Conservation (phyloP, 2,888 invertebrate species). For the Masnerella sp. region DNA sequence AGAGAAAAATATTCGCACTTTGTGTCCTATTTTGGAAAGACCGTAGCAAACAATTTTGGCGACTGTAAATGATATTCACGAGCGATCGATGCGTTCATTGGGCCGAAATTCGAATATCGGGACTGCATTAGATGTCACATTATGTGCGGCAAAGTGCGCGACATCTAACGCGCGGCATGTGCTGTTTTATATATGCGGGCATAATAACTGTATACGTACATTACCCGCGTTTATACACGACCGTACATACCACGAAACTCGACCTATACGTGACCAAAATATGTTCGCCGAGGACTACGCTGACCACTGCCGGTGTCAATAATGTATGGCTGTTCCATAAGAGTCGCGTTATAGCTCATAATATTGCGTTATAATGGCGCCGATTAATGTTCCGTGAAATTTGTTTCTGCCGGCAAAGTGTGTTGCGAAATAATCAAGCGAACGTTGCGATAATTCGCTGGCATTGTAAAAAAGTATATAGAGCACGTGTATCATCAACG, state of each 20-base stretch:
- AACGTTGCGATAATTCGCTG: constrained; percentile 39
- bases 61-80: constrained; percentile 40
- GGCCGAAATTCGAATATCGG: constrained; percentile 40
- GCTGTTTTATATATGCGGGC: constrained; percentile 51
- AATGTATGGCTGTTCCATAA: constrained; percentile 53
- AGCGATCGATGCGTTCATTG: constrained; percentile 43
- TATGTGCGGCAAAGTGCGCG: constrained; percentile 45
- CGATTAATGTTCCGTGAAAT: constrained; percentile 55
- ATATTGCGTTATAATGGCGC: constrained; percentile 45
- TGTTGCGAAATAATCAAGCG: constrained; percentile 46
- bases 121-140: constrained; percentile 55
- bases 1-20: constrained; percentile 1
- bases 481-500: too few relatives aligned
- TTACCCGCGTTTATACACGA: constrained; percentile 42
- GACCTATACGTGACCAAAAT: constrained; percentile 66
- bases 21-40: constrained; percentile 8
- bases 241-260: constrained; percentile 52
- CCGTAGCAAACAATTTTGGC: constrained; percentile 15
- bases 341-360: constrained; percentile 44
- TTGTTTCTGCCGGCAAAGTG: constrained; percentile 45
- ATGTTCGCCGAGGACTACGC: constrained; percentile 61
- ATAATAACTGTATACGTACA: constrained; percentile 51
- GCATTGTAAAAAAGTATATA: too few relatives aligned
- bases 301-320: constrained; percentile 61
- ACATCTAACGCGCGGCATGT: constrained; percentile 36